Percentiles rank a stretch among this genome's conserved stretches.
Conservation (phyloP, 2,888 invertebrate species). For the Leucophenga maculata region DNA sequence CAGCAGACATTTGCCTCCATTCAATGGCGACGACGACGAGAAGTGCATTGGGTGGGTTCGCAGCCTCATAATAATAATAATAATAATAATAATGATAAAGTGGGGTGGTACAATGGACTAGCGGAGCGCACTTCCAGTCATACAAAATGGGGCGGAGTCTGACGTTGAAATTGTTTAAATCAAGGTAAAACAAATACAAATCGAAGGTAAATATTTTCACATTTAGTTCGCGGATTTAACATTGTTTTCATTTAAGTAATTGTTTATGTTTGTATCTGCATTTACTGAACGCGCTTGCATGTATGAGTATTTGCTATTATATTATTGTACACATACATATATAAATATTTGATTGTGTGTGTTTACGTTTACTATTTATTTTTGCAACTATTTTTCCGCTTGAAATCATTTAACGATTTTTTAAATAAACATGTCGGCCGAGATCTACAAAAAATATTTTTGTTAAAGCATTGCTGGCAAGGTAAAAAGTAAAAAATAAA, state of each 20-base stretch:
- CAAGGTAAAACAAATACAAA: conserved; percentile 63
- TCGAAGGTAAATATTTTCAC: conserved; percentile 62
- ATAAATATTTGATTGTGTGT: conserved; percentile 38
- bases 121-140: conserved; percentile 30
- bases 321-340: conserved; percentile 10
- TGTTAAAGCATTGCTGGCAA: not conserved
- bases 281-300: not conserved
- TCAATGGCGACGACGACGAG: not conserved
- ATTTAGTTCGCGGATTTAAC: conserved; percentile 29
- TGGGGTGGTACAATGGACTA: conserved; percentile 42
- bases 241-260: conserved; percentile 5
- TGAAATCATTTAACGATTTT: conserved; percentile 54
- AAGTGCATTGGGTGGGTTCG: conserved; percentile 22
- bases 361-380: conserved; percentile 12
- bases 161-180: conserved; percentile 50
- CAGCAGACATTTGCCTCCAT: conserved; percentile 19
- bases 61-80: conserved; percentile 13
- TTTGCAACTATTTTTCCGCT: conserved; percentile 26
- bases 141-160: conserved; percentile 53
- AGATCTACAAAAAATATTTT: conserved; percentile 14
- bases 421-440: conserved; percentile 23
- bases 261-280: not conserved
- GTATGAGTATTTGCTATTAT: not conserved
- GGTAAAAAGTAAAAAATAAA: no score
- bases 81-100: not conserved